A percentile compares a stretch with the other conserved stretches of the same genome.
phyloP scores from a whole-genome alignment of 2,797 vertebrate species.

The Chelonia mydas region DNA sequence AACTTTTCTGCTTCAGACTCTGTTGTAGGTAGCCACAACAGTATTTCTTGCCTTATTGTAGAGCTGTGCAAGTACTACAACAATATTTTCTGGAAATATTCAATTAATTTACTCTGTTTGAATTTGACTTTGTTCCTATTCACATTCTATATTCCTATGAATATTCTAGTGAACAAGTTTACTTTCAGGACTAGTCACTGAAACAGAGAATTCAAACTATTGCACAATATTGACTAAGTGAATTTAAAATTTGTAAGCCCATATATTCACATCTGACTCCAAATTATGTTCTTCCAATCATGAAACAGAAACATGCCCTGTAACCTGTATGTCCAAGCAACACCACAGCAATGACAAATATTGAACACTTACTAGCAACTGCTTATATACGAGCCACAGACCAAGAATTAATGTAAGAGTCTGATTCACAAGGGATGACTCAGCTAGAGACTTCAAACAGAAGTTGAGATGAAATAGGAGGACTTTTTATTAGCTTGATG shows the following conservation, averaged over 20 bases:
- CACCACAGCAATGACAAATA: background rate
- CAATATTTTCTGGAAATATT: background rate
- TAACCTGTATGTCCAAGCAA: background rate
- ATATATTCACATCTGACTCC: background rate
- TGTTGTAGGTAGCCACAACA: background rate
- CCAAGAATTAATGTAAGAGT: background rate
- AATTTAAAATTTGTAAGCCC: background rate
- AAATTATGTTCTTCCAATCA: fast-evolving
- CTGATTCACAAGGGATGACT: no score
- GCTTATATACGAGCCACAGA: background rate
- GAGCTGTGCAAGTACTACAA: fast-evolving
- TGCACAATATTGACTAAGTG: background rate
- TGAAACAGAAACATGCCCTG: background rate
- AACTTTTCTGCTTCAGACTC: no score
- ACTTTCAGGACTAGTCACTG: background rate
- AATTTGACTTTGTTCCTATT: background rate
- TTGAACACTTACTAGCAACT: background rate
- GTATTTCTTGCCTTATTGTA: no score
- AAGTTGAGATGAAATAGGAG: no score
- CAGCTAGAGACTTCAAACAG: no score
- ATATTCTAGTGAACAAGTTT: fast-evolving
- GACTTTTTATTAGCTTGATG: no score
- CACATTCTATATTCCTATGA: background rate
- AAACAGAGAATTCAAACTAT: background rate
- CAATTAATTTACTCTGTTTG: fast-evolving